Base-by-base conservation (phyloP, 2,888 invertebrate species). In the Sminthurinus aureus region DNA sequence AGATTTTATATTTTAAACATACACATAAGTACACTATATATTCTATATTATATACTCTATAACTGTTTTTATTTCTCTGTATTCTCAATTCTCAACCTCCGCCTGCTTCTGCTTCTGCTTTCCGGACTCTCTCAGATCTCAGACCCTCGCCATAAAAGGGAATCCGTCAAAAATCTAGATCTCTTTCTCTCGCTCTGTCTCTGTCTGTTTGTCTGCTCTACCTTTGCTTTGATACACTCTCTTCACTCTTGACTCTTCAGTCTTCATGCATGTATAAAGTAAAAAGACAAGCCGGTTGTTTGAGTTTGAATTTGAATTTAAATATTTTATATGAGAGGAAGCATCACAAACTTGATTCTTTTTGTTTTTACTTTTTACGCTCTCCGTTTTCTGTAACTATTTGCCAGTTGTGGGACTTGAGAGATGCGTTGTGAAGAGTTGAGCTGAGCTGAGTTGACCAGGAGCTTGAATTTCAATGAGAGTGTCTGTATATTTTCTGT, bases 161-260 rank as follows among this genome's bases (percentile, higher is more conserved):
- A 52, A 81, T 81, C 80, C 73, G 80, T 81, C 80, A 81, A 81
- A 81, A 81, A 76, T 76, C 76, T 58, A 76, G 76, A 81, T 76
- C 52, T 76, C 73, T 38, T 6, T 38, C 38, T 38, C 38, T 76
- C 22, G 20, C 58, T n/a, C 51, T 75, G 52, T 52, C 58, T 58
- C 58, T 76, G 20, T 76, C 58, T 73, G n/a, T n/a, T n/a, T n/a
- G n/a, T n/a, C 75, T 58, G n/a, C 51, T 76, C 22, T 52, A 6
- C 58, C 50, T 20, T 76, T 58, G 58, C 15, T 66, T 66, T 66
- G 66, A 20, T 12, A n/a, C n/a, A 66, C 66, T 66, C n/a, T 66
- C 66, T 66, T 66, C 9, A n/a, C 20, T 20, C n/a, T n/a, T n/a
- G n/a, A n/a, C n/a, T n/a, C n/a, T n/a, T n/a, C n/a, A n/a, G n/a